Conservation (phyloP, 2,888 invertebrate species). For the Mesoligia furuncula region DNA sequence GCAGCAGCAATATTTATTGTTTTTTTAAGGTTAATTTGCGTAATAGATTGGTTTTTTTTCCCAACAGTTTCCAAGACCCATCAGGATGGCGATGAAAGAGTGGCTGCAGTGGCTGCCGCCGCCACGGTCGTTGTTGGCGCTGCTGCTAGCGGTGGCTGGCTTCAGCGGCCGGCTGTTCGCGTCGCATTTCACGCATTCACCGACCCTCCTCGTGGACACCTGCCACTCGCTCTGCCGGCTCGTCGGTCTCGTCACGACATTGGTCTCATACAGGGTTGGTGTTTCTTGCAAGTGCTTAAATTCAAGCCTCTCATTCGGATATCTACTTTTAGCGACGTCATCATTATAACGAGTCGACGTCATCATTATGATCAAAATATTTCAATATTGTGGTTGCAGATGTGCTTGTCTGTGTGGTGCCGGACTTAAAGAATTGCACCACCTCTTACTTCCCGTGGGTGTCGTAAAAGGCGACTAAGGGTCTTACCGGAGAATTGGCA, state of each 20-base stretch:
- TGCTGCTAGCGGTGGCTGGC: conserved; percentile 93
- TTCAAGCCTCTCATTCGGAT: neutral
- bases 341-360: neutral
- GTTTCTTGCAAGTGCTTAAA: neutral
- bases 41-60: neutral
- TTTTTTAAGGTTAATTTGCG: neutral
- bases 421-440: no score
- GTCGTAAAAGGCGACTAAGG: no score
- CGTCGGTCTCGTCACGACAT: conserved; percentile 92
- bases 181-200: conserved; percentile 97
- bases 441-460: no score
- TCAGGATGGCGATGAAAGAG: conserved; percentile 94
- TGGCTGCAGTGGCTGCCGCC: conserved; percentile 93
- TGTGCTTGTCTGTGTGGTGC: no score
- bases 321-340: neutral
- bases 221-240: conserved; percentile 99
- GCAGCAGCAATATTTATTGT: neutral
- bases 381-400: neutral
- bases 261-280: conserved; percentile 84
- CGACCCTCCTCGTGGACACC: conserved; percentile 97
- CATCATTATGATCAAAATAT: neutral
- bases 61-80: conserved; percentile 13
- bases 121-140: conserved; percentile 94
- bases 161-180: conserved; percentile 96
- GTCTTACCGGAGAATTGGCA: no score